phyloP scores from a whole-genome alignment of 2,888 invertebrate genomes.

The Pardosa pseudoannulata region DNA sequence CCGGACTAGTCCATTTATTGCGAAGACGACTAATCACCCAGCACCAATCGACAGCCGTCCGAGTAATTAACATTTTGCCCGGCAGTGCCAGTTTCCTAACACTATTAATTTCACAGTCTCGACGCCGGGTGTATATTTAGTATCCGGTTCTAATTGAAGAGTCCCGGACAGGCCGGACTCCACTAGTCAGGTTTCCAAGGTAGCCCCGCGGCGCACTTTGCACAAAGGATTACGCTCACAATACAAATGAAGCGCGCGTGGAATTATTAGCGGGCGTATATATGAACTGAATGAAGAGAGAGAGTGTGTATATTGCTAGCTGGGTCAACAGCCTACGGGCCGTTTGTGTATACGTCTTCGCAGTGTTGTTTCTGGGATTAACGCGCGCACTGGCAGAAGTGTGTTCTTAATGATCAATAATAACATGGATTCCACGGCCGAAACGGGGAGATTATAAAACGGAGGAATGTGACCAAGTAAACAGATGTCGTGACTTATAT shows the following conservation, averaged over 20 bases:
- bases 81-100: conserved; percentile 34
- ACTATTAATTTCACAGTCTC: conserved; percentile 57
- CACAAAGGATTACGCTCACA: conserved; percentile 13
- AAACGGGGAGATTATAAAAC: neutral
- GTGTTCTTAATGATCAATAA: conserved; percentile 16
- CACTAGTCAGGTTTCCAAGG: conserved; percentile 3
- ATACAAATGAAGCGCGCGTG: conserved; percentile 9
- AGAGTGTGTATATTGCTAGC: neutral
- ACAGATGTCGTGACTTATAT: neutral
- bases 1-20: conserved; percentile 22
- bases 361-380: neutral
- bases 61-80: conserved; percentile 57
- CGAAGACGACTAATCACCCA: conserved; percentile 11
- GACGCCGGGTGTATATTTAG: conserved; percentile 13
- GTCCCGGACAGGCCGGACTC: conserved; percentile 1
- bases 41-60: neutral
- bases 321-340: neutral
- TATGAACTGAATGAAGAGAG: neutral
- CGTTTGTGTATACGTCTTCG: conserved; percentile 7
- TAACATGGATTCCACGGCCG: neutral
- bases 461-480: neutral
- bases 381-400: neutral
- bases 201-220: neutral
- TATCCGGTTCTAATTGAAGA: conserved; percentile 27
- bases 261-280: conserved; percentile 2